Base-by-base conservation (phyloP, 2,797 vertebrate genomes). In the Spheniscus humboldti region DNA sequence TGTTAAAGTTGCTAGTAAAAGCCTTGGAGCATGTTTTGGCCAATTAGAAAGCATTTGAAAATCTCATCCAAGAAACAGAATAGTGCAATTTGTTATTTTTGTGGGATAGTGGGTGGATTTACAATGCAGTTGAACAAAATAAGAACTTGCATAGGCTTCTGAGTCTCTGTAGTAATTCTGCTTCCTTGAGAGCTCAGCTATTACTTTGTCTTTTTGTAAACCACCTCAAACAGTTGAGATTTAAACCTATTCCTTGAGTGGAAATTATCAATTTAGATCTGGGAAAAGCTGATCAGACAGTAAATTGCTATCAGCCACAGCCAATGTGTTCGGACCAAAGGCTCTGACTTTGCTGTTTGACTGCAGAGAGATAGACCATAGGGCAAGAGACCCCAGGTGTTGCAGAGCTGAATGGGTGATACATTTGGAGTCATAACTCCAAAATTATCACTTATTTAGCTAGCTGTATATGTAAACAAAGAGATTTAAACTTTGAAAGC, bases 31-130 rank as follows among this genome's bases (percentile, higher is more conserved):
- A 1, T 86, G 31, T 95, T 92, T 88, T 95, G 86, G 85, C 82
- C 93, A 88, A 19, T 90, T 75, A 68, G 82, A 94, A 94, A 91
- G 55, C 72, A 55, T 55, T 95, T 88, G 72, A 88, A 80, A 94
- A 90, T 86, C 90, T 92, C 11, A 3, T 94, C 94, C 93, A 95
- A 96, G 95, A 92, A 96, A 55, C 69, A 90, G 92, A 92, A 90
- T 66, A 94, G 85, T 64, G 73, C 92, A 81, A 33, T 97, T 91
- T 96, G 92, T 92, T 96, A 91, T 88, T 95, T 94, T 84, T 94
- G 92, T 81, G 85, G 73, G 68, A 35, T 86, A 30, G 85, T 95
- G 91, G 96, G 91, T 81, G 82, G 92, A 94, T 96, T 96, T 94
- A 88, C 73, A 94, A 10, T 72, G 87, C 76, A 90, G 66, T 69